phyloP scores from a whole-genome alignment of 37 sponge, comb jelly and placozoan species.

The Agelas oroides region DNA sequence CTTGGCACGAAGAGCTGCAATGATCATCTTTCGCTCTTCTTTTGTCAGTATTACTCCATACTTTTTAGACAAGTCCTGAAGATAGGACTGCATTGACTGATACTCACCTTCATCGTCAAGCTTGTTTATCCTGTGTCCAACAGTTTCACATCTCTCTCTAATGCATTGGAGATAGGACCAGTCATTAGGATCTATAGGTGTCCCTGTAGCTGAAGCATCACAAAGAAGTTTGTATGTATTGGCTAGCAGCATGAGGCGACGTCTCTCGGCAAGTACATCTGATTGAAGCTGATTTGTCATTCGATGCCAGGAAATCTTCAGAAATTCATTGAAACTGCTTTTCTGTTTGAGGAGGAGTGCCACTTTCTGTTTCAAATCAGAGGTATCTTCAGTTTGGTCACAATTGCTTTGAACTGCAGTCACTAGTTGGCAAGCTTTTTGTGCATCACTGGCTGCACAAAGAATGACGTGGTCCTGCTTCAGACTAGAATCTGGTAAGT shows the following conservation, averaged over 20 bases:
- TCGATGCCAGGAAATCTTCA: background rate
- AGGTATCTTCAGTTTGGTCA: too few species aligned
- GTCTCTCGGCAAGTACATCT: background rate
- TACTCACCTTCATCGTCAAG: background rate
- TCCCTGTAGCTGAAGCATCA: background rate
- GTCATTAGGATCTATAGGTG: background rate
- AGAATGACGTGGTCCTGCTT: too few species aligned
- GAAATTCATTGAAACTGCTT: background rate
- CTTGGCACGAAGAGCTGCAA: background rate
- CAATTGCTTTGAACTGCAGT: too few species aligned
- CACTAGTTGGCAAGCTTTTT: too few species aligned
- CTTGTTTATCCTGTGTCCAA: background rate
- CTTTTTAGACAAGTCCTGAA: background rate
- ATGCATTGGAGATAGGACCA: background rate
- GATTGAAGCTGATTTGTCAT: background rate
- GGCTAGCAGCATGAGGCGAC: background rate
- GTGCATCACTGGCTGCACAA: too few species aligned
- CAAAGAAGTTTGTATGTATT: background rate
- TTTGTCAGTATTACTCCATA: background rate
- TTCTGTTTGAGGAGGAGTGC: too few species aligned
- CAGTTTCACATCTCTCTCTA: background rate
- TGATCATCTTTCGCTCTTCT: conserved; percentile 1
- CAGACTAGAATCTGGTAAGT: too few species aligned
- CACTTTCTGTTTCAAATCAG: too few species aligned
- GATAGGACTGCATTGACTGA: background rate